A percentile compares a stretch with the other conserved stretches of the same genome.
phyloP scores from a whole-genome alignment of 1,140 invertebrate species.

The Danaus plexippus region DNA sequence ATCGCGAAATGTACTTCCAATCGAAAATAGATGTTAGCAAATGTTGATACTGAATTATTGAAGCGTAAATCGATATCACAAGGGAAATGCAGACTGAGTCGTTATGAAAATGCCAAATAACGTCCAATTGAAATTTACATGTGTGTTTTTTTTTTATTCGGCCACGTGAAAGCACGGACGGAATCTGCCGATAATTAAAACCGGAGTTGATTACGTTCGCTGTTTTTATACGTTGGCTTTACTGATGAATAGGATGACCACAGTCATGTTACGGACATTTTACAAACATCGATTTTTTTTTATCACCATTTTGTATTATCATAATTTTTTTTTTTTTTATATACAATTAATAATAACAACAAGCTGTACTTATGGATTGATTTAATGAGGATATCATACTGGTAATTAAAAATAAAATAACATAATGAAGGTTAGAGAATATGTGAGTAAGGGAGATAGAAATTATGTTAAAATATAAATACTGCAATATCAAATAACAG shows the following conservation, averaged over 20 bases:
- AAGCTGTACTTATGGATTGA: too few species aligned
- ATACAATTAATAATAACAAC: too few species aligned
- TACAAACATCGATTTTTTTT: too few species aligned
- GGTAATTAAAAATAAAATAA: too few species aligned
- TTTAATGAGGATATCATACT: too few species aligned
- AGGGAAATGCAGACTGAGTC: conserved; percentile 3
- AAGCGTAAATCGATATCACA: conserved; percentile 1
- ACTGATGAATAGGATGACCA: conserved; percentile 5
- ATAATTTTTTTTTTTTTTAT: too few species aligned
- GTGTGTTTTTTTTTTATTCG: neutral
- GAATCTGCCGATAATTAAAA: conserved; percentile 7
- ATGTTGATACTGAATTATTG: conserved; percentile 3
- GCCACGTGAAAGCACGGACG: neutral
- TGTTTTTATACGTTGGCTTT: conserved; percentile 16
- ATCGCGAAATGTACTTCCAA: neutral
- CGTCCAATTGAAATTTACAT: conserved; percentile 1
- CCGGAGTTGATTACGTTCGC: conserved; percentile 15
- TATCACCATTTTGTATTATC: too few species aligned
- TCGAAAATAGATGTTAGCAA: neutral
- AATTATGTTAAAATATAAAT: too few species aligned
- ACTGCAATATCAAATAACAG: too few species aligned
- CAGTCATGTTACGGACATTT: neutral
- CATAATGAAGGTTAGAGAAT: too few species aligned
- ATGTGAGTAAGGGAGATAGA: too few species aligned
- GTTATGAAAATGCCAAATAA: conserved; percentile 6